Evolutionary conservation across 2,113 vertebrate genomes (phyloP), one percentile per base, ranked within the genome.

Genomic region (Cyanistes caeruleus): DNA sequence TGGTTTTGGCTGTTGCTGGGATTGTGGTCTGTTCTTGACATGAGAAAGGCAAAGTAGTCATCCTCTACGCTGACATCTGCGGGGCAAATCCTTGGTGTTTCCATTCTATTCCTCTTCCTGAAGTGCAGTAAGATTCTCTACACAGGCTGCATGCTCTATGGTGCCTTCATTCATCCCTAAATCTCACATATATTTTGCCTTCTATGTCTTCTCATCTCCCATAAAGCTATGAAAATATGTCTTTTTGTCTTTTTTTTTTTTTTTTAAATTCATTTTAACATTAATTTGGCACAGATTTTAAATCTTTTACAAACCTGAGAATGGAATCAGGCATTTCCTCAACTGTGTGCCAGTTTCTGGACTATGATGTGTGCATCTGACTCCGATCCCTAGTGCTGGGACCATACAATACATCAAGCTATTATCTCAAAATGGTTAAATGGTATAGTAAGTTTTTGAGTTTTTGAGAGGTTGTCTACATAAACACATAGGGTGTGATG

Each of bases 161-260:
- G 27, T 56, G 25, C 37, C 21, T 70, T 81, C 48, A 51, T 84
- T 86, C 17, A n/a, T 56, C 23, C 33, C 31, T 62, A 20, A 89
- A 90, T 1, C 33, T 33, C 35, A 37, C 4, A 39, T 46, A 82
- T 63, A 51, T 89, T 90, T 77, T 94, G 31, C 28, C 25, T 81
- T 89, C 91, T 74, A 3, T 51, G 13, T 65, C 46, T 86, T 84
- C 51, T 23, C 8, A 27, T 53, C 22, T 90, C 31, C 20, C 8
- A 13, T 53, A n/a, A 49, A 74, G 22, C 33, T 86, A 9, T 5
- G 70, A 48, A 14, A 7, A 13, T 62, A 39, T 12, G 39, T 39
- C 1, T 65, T 8, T 51, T 1, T 28, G 0, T 53, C 11, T 35
- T 19, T 24, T 31, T 19, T 46, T 1, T 0, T 48, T 37, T 2